Evolutionary conservation across 2,888 invertebrate species (phyloP), one percentile per base, ranked within the genome.

Genomic region (Hyles lineata): DNA sequence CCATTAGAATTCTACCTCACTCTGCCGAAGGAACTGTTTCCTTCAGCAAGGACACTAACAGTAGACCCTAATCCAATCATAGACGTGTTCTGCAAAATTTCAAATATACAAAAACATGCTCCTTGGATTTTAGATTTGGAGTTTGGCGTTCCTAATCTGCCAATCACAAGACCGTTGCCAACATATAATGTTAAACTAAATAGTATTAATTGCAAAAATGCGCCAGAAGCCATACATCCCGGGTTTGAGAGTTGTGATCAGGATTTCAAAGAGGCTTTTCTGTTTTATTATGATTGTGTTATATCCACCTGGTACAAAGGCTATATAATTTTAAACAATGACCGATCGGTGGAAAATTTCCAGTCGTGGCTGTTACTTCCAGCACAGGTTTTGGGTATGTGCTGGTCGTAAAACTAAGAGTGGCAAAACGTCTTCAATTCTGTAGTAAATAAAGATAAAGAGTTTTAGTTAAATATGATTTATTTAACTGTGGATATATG

Each of bases 101-200:
- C 78, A 0, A 79, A 86, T 78, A 59, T 91, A 5, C 71, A 76
- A 25, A 79, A 77, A 25, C 84, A 90, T 71, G 75, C 78, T 0
- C 75, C 85, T 55, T 92, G 92, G 92, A 79, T 93, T 55, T 78
- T 92, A 72, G 92, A 93, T 77, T 79, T 92, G 23, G 92, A 92
- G 74, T 90, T 89, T 75, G 92, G 92, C 17, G 76, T 90, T 11
- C 88, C 89, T 0, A 88, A 80, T 74, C 76, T 73, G 35, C 82
- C 87, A 25, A 80, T 85, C 3, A 85, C 86, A 0, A 85, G 90
- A 62, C 83, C 84, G 0, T 83, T 91, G 59, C 88, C 92, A 2
- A 78, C 80, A 3, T 93, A 92, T 59, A 87, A 90, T 77, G 87
- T 89, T 0, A 87, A 89, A 61, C 83, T 79, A 60, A 89, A 90